Base-by-base conservation (phyloP, 53 echinoderm and acorn worm genomes). In the Temnopleurus reevesii region DNA sequence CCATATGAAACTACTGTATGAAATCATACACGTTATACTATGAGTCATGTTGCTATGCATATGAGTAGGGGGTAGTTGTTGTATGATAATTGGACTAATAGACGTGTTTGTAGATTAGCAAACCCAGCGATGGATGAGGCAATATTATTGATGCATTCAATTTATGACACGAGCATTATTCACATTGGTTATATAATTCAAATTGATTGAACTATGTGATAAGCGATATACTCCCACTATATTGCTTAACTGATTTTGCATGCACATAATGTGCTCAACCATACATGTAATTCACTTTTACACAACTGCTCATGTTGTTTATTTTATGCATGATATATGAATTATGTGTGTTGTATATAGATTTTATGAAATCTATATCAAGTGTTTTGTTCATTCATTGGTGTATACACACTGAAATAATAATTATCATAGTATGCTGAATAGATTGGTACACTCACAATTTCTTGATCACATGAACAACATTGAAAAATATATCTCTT, bases 111-210 rank as follows among this genome's bases (percentile, higher is more conserved):
- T 41, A 13, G 71, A 41, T 71, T 19, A 41, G 41, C 71, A 41
- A n/a, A 41, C n/a, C 19, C 41, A 71, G n/a, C 41, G 8, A 41
- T 71, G 71, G 2, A 1, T 4, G 63, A 63, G 12, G 17, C 12
- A 41, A 71, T 38, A 41, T 41, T 71, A 71, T 38, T 71, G 38
- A 71, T 71, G 28, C 71, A 71, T 38, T 71, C 41, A 41, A 41
- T 71, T n/a, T 71, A 71, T 71, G n/a, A 38, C 41, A 65, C 4
- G 36, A 35, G 65, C 19, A 71, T 71, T 71, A 71, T 41, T 71
- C 41, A 41, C 41, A 41, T 36, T 23, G 41, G 71, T n/a, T 71
- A 41, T 71, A n/a, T 71, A 71, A 71, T 71, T 71, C 71, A 41
- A n/a, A 71, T 41, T 43, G 71, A 71, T 71, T 38, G 71, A 7